Evolutionary conservation across 2,888 invertebrate species (phyloP).

Genomic region (Azorinus chamasolen): DNA sequence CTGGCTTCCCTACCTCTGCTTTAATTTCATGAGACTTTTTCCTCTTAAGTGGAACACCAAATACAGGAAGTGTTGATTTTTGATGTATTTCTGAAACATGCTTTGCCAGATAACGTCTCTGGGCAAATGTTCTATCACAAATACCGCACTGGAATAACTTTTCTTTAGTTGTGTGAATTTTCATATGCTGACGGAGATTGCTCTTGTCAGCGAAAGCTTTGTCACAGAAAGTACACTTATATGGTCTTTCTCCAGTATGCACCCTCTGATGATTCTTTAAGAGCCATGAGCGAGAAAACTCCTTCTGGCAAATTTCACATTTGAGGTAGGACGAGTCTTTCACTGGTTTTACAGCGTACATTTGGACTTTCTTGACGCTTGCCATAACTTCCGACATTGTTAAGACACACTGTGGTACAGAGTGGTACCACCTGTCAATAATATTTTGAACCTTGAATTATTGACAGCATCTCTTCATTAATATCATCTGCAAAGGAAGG

Average conservation of each 20-base stretch:
- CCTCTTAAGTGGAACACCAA: constrained; percentile 14
- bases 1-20: constrained; percentile 7
- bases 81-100: constrained; percentile 57
- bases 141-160: constrained; percentile 56
- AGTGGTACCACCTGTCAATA: too few relatives aligned
- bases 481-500: too few relatives aligned
- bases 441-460: too few relatives aligned
- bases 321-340: constrained; percentile 44
- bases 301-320: constrained; percentile 47
- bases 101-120: constrained; percentile 53
- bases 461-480: too few relatives aligned
- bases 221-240: constrained; percentile 49
- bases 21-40: constrained; percentile 2
- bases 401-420: not conserved
- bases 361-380: constrained; percentile 26
- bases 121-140: constrained; percentile 52
- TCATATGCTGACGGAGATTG: constrained; percentile 52
- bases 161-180: constrained; percentile 58
- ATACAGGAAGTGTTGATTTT: constrained; percentile 31
- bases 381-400: not conserved
- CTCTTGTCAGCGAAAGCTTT: constrained; percentile 58
- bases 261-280: constrained; percentile 54
- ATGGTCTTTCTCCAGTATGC: constrained; percentile 56
- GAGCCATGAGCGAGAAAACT: constrained; percentile 52
- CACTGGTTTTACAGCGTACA: constrained; percentile 23